Evolutionary conservation across 2,888 invertebrate genomes (phyloP).

Genomic region (Pandemis corylana): DNA sequence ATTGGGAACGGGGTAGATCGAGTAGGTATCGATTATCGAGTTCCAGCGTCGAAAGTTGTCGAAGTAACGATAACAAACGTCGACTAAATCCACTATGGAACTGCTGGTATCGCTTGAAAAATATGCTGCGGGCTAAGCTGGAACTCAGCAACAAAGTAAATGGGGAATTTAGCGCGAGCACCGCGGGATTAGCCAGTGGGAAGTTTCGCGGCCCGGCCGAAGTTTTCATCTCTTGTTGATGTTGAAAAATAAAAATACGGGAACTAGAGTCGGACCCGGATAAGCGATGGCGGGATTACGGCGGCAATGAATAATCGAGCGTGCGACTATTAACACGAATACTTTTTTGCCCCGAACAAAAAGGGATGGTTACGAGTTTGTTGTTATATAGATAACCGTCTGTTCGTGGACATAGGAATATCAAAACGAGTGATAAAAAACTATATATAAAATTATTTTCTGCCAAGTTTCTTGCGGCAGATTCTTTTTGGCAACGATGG

Average conservation of each 20-base stretch:
- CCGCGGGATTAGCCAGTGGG: constrained; percentile 76
- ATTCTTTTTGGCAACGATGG: too few species aligned
- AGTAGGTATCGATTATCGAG: constrained; percentile 22
- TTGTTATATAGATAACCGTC: not conserved
- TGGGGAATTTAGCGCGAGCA: constrained; percentile 76
- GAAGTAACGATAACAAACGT: constrained; percentile 75
- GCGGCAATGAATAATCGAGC: constrained; percentile 63
- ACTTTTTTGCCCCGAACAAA: not conserved
- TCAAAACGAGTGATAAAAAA: too few species aligned
- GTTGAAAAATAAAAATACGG: constrained; percentile 67
- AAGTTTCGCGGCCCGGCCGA: constrained; percentile 66
- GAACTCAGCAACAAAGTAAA: constrained; percentile 76
- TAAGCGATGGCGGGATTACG: constrained; percentile 57
- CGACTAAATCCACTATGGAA: constrained; percentile 70
- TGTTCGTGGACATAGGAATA: not conserved
- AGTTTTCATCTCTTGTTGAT: constrained; percentile 80
- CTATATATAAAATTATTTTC: too few species aligned
- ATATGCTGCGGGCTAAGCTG: constrained; percentile 75
- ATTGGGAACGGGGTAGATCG: constrained; percentile 6
- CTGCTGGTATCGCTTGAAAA: constrained; percentile 72
- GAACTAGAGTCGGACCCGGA: constrained; percentile 57
- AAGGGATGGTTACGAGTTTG: not conserved
- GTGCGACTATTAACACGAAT: constrained; percentile 9
- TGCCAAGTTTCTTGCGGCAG: too few species aligned
- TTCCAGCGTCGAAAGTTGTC: constrained; percentile 51